Percentiles rank a stretch among this genome's conserved stretches.
Conservation (phyloP, 1,140 invertebrate genomes). For the Hormaphis cornu region DNA sequence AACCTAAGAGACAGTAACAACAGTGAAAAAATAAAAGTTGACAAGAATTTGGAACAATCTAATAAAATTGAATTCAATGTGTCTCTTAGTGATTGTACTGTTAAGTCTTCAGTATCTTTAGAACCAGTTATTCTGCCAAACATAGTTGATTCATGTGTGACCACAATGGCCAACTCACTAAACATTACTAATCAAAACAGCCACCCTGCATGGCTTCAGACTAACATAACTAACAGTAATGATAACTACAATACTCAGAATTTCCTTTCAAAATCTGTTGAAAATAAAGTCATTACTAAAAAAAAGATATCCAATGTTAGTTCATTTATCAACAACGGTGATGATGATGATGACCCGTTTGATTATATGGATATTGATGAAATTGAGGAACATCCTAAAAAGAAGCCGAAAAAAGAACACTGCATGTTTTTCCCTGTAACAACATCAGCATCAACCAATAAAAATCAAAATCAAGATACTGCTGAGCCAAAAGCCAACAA, state of each 20-base stretch:
- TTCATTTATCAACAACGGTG: background rate
- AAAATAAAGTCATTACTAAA: background rate
- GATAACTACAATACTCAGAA: background rate
- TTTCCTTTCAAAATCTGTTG: background rate
- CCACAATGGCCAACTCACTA: background rate
- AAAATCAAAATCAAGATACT: background rate
- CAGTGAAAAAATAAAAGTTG: background rate
- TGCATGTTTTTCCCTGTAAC: background rate
- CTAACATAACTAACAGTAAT: background rate
- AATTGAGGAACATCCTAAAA: constrained; percentile 14
- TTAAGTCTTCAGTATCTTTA: background rate
- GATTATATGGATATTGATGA: constrained; percentile 11
- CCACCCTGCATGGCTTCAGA: background rate
- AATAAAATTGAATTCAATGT: background rate
- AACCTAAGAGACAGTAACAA: background rate
- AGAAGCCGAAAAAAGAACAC: background rate
- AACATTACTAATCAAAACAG: background rate
- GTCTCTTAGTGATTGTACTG: background rate
- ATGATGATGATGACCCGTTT: background rate
- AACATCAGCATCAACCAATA: background rate
- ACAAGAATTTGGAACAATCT: background rate
- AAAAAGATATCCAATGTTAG: background rate
- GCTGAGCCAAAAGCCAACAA: background rate
- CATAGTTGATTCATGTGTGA: background rate
- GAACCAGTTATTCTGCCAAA: background rate